Conservation (phyloP, 1,140 invertebrate species). For the Mylabris phalerata region DNA sequence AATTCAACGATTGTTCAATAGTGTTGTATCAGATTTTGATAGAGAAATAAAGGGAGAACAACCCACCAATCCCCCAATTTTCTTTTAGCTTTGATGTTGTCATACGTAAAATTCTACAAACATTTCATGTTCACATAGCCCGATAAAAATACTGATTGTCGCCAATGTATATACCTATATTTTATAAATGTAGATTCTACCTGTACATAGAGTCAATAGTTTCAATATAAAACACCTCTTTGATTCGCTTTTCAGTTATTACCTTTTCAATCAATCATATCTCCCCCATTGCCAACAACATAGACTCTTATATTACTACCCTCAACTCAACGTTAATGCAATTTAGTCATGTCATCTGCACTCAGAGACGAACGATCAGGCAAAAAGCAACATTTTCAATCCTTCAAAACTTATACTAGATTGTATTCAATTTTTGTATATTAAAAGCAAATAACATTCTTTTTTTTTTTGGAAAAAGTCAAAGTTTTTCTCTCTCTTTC, state of each 20-base stretch:
- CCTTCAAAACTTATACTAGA: too few relatives aligned
- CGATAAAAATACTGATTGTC: too few relatives aligned
- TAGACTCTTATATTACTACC: constrained; percentile 1
- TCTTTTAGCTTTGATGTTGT: constrained; percentile 18
- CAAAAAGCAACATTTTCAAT: too few relatives aligned
- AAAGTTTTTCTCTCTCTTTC: too few relatives aligned
- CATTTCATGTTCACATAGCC: background rate
- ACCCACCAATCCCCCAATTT: constrained; percentile 11
- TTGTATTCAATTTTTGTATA: too few relatives aligned
- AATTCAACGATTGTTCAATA: constrained; percentile 11
- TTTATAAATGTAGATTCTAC: background rate
- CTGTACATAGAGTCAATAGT: background rate
- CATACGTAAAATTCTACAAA: constrained; percentile 18
- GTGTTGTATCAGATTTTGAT: constrained; percentile 7
- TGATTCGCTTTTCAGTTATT: constrained; percentile 17
- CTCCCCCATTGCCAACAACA: constrained; percentile 9
- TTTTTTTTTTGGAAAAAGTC: too few relatives aligned
- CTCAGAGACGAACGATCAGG: background rate
- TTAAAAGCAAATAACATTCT: too few relatives aligned
- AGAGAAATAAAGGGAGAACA: constrained; percentile 2
- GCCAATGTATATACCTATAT: too few relatives aligned
- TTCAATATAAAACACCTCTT: constrained; percentile 13
- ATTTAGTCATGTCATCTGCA: constrained; percentile 13
- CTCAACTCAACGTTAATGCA: constrained; percentile 4
- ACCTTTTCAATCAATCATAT: constrained; percentile 17